Percentiles rank a stretch among this genome's conserved stretches.
phyloP scores from a whole-genome alignment of 2,797 vertebrate species.

The Chloroceryle amazona region DNA sequence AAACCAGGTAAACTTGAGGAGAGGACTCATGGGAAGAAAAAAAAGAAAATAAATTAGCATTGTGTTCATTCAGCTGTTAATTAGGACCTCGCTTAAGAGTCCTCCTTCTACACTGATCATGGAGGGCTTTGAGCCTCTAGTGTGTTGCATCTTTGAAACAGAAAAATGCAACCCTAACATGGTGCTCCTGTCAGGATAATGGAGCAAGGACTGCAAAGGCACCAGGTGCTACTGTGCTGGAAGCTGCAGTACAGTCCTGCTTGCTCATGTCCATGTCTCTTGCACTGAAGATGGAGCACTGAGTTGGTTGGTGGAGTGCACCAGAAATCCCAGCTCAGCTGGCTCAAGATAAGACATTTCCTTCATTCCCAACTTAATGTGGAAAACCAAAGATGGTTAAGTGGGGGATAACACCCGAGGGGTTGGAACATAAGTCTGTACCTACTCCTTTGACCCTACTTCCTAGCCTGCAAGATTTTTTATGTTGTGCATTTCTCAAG shows the following conservation, averaged over 20 bases:
- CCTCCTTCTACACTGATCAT: fast-evolving
- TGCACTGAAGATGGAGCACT: background rate
- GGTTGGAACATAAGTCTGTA: background rate
- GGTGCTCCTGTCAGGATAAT: background rate
- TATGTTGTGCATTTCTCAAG: background rate
- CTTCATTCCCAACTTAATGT: background rate
- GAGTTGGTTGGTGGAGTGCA: background rate
- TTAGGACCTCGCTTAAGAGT: background rate
- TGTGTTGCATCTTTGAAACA: background rate
- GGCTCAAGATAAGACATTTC: background rate
- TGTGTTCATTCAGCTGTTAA: background rate
- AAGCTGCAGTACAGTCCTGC: background rate
- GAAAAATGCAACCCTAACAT: background rate
- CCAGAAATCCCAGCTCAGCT: background rate
- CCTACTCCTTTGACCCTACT: background rate
- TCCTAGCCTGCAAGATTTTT: background rate
- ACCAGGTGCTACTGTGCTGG: background rate
- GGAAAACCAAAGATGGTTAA: background rate
- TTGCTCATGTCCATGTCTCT: fast-evolving
- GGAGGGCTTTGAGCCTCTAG: background rate
- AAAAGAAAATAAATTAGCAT: background rate
- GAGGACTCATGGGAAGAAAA: background rate
- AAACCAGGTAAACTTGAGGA: background rate
- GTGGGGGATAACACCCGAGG: background rate
- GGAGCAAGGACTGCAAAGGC: background rate